Percentiles rank a stretch among this genome's conserved stretches.
phyloP scores from a whole-genome alignment of 2,797 vertebrate species.

The Alosa sapidissima region DNA sequence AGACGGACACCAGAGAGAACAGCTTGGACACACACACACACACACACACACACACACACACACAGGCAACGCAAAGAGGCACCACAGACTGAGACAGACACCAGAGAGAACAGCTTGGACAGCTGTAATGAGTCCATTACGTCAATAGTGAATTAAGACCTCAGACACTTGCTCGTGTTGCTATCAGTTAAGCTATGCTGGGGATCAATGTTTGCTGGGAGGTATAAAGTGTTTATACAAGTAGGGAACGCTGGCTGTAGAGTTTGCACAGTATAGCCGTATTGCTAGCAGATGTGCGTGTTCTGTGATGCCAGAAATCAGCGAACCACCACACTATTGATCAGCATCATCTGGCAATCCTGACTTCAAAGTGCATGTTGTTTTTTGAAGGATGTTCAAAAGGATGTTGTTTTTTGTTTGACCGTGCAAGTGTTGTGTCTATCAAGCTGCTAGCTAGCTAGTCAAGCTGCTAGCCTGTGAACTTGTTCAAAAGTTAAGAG shows the following conservation, averaged over 20 bases:
- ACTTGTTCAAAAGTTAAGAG: too few species aligned
- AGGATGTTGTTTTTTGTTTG: background rate
- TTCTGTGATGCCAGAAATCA: background rate
- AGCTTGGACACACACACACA: too few species aligned
- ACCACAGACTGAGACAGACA: background rate
- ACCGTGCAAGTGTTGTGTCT: too few species aligned
- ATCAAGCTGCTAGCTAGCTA: too few species aligned
- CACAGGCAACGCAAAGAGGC: background rate
- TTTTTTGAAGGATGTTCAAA: background rate
- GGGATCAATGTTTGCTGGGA: background rate
- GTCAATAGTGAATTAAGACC: constrained; percentile 14
- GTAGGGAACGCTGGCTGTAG: background rate
- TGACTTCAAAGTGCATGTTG: background rate
- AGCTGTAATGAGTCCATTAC: background rate
- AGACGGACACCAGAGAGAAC: too few species aligned
- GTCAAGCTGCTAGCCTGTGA: too few species aligned
- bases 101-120: background rate
- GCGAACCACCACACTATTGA: background rate
- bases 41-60: background rate
- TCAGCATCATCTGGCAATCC: background rate
- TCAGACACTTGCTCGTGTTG: background rate
- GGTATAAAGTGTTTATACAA: background rate
- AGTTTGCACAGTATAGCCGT: background rate
- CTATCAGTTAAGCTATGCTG: background rate
- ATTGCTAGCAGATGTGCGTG: background rate